Percentiles rank a stretch among this genome's conserved stretches.
Conservation (phyloP, 2,888 invertebrate genomes). For the Cacoxenus indagator region DNA sequence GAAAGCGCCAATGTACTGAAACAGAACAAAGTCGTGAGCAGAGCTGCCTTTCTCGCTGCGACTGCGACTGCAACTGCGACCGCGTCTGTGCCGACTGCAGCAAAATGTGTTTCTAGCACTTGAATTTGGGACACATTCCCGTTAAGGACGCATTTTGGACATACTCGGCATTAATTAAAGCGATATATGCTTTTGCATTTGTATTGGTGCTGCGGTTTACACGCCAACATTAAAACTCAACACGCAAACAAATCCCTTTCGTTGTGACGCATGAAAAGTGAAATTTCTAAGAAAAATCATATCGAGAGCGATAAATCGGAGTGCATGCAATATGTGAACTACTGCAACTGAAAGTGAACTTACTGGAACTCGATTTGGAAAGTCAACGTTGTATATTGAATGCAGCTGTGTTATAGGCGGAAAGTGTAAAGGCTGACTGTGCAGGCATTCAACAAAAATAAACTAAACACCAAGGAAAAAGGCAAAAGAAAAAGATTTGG, state of each 20-base stretch:
- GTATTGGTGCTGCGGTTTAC: neutral
- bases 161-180: constrained; percentile 22
- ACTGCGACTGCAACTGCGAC: constrained; percentile 2
- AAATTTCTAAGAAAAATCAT: neutral
- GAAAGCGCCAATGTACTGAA: constrained; percentile 38
- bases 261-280: neutral
- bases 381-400: neutral
- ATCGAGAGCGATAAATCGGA: neutral
- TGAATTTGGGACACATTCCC: constrained; percentile 64
- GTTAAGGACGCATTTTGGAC: constrained; percentile 53
- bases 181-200: neutral
- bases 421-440: too few relatives aligned
- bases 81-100: constrained; percentile 40
- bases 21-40: constrained; percentile 58
- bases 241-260: constrained; percentile 2
- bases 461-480: neutral
- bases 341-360: neutral
- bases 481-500: neutral
- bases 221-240: neutral
- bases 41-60: constrained; percentile 25
- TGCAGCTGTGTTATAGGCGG: neutral
- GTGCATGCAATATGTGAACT: neutral
- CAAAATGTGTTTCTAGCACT: constrained; percentile 59
- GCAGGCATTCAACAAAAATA: neutral
- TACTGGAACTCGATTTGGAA: neutral